Conservation (phyloP, 2,797 vertebrate genomes). For the Oreochromis grahami region DNA sequence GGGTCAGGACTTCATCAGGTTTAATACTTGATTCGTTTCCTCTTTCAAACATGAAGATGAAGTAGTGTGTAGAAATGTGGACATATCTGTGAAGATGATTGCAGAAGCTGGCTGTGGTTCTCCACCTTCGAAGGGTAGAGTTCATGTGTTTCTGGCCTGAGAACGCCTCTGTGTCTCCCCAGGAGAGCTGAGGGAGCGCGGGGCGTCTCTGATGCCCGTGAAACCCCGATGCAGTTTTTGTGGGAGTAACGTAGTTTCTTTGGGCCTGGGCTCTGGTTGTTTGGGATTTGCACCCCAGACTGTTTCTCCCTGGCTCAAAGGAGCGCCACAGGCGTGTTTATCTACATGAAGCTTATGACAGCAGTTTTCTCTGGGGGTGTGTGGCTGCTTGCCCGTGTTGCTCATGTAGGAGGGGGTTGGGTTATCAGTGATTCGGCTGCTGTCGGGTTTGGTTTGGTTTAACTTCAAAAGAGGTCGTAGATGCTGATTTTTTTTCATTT, state of each 20-base stretch:
- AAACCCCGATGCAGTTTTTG: not conserved
- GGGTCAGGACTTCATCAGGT: not conserved
- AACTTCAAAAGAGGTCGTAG: not conserved
- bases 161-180: not conserved
- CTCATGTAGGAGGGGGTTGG: not conserved
- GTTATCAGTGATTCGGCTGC: not conserved
- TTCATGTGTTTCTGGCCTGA: not conserved
- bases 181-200: not conserved
- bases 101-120: not conserved
- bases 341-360: not conserved
- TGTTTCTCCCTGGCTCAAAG: not conserved
- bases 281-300: not conserved
- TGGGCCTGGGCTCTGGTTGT: not conserved
- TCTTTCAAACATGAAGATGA: not conserved
- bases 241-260: not conserved
- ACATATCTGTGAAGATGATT: accelerated
- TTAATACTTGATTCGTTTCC: not conserved
- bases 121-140: not conserved
- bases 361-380: not conserved
- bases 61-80: not conserved
- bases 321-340: accelerated
- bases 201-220: not conserved
- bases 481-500: not conserved
- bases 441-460: not conserved
- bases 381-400: not conserved